Evolutionary conservation across 2,113 vertebrate genomes (phyloP), one percentile per base, ranked within the genome.

Genomic region (Carlito syrichta): DNA sequence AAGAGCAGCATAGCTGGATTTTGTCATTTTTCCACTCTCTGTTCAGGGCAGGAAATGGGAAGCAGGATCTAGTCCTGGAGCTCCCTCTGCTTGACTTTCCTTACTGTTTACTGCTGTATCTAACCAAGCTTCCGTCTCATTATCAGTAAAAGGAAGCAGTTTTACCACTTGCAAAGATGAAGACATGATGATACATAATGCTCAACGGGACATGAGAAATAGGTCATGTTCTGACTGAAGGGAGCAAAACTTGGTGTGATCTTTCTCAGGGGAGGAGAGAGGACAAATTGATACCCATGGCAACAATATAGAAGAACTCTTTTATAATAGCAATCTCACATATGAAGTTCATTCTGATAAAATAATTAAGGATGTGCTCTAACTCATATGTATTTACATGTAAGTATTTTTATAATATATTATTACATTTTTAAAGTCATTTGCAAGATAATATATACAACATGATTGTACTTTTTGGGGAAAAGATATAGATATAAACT

Each of bases 11-110:
- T 40, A 30, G 38, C 76, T 82, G 81, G 84, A 45, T 73, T 91
- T 86, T 79, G 52, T 74, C 54, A 22, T 76, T 91, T 79, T 73
- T 68, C 73, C 54, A 40, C n/a, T 22, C 17, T 69, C 43, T 32
- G 17, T 87, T 50, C 52, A 8, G 32, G 48, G 81, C 89, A 86
- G 94, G n/a, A 87, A 86, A 86, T 89, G 79, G 89, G 81, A 89
- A 63, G 16, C 27, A 54, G 45, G 25, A 71, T 58, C 16, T 10
- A 87, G 32, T 56, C 66, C 69, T 58, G 38, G 66, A 82, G 45
- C 35, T 84, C 68, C 16, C n/a, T 84, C 68, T 73, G 54, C 68
- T 93, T 95, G 25, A 66, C 96, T 84, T 76, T 73, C 58, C 52
- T 88, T 88, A 32, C 43, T 73, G 63, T 45, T 88, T 88, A 32